Percentiles rank a stretch among this genome's conserved stretches.
These are phyloP conservation scores for Altica lythri DNA, from an alignment of 2,888 invertebrate genomes.

Conservation along the genomic window DNA sequence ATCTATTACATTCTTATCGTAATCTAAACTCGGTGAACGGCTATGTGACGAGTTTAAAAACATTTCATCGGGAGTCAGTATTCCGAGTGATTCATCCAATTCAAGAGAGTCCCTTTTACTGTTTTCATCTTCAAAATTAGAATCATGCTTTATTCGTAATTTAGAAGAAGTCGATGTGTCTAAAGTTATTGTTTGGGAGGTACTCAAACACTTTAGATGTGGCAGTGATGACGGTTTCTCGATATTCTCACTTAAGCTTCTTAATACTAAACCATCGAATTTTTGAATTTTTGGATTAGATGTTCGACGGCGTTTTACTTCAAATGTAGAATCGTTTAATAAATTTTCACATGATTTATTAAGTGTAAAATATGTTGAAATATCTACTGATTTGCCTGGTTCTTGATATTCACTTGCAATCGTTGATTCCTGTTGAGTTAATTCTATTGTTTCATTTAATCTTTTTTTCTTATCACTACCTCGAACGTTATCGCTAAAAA, in stretches of 20 bases:
- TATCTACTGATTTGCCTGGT: background rate
- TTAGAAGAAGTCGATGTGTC: conserved; percentile 35
- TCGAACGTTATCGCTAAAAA: background rate
- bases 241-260: conserved; percentile 25
- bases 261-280: conserved; percentile 27
- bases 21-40: conserved; percentile 37
- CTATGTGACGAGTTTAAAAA: conserved; percentile 26
- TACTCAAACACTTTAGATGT: conserved; percentile 29
- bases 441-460: conserved; percentile 26
- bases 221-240: conserved; percentile 42
- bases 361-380: conserved; percentile 1
- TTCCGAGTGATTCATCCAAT: conserved; percentile 81
- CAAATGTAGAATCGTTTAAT: conserved; percentile 34
- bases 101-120: conserved; percentile 80
- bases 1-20: conserved; percentile 27
- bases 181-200: conserved; percentile 15
- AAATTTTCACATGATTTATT: conserved; percentile 34
- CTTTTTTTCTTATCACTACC: conserved; percentile 28
- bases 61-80: conserved; percentile 89
- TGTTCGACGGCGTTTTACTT: conserved; percentile 40
- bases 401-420: background rate
- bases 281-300: conserved; percentile 30
- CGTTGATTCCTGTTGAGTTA: background rate
- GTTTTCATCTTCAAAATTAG: conserved; percentile 33
- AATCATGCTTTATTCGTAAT: too few relatives aligned